phyloP scores from a whole-genome alignment of 2,797 vertebrate species.

The Ceryle rudis region DNA sequence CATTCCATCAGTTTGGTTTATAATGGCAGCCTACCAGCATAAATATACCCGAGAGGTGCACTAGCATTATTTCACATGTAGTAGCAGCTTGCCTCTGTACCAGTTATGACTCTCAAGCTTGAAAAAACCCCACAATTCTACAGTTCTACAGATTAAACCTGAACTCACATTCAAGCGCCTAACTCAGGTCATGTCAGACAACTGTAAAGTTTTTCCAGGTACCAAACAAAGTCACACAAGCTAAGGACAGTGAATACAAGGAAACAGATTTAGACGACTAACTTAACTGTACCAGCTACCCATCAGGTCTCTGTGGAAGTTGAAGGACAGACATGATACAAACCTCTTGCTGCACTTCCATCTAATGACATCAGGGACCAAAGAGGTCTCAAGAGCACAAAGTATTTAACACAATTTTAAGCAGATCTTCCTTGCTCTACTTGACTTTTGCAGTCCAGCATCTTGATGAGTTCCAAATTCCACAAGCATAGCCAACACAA shows the following conservation, averaged over 20 bases:
- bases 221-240: background rate
- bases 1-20: background rate
- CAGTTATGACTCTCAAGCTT: background rate
- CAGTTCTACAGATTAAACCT: background rate
- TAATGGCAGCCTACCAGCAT: background rate
- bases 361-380: background rate
- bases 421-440: background rate
- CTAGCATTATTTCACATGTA: background rate
- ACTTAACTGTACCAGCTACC: background rate
- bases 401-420: background rate
- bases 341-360: background rate
- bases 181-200: background rate
- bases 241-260: background rate
- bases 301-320: fast-evolving
- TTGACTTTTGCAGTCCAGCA: background rate
- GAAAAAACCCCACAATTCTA: background rate
- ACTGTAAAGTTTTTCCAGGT: background rate
- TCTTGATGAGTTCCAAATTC: background rate
- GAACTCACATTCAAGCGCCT: background rate
- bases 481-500: background rate
- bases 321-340: background rate
- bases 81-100: background rate
- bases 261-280: background rate
- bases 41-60: background rate
- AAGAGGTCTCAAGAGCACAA: background rate